Evolutionary conservation across 1,140 invertebrate species (phyloP), one percentile per base, ranked within the genome.

Genomic region (Marisa cornuarietis): DNA sequence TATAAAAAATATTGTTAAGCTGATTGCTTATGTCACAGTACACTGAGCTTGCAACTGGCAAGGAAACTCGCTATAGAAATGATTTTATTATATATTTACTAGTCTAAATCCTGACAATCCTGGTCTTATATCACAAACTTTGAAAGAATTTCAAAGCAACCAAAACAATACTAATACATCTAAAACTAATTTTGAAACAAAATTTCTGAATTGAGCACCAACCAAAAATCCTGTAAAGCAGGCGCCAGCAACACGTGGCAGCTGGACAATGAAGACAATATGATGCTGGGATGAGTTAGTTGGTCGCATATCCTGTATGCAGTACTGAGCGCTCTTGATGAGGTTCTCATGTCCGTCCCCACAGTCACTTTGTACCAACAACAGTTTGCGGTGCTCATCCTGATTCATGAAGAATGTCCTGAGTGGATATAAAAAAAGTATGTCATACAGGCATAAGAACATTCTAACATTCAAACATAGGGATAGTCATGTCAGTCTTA

Each of bases 201-300:
- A 24, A n/a, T 22, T 14, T 22, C 10, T n/a, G 11, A 65, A 63
- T 65, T 20, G 68, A 14, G 11, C 65, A 68, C 22, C 68, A 74
- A 89, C 88, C 84, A 88, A 85, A 77, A 89, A 90, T 52, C 88
- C 86, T 49, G 81, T 81, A 82, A 90, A 90, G 74, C 84, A 85
- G 66, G 86, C 83, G 0, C 83, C 86, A 76, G 83, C 80, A 20
- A 87, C 78, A 74, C 86, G 81, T 24, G 86, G 85, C 31, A 90
- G 83, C 80, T 89, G 86, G 62, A 90, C 78, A 42, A 90, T 83
- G 66, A 89, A 86, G 31, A 90, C 71, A 62, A 87, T 82, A 79
- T 86, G 84, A 49, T 73, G 76, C 22, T 80, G 42, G 7, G 76
- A 72, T 9, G 16, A 61, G 65, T 81, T 18, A 66, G 86, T 80